Evolutionary conservation across 2,888 invertebrate species (phyloP).

Genomic region (Parapristionchus giblindavisi): DNA sequence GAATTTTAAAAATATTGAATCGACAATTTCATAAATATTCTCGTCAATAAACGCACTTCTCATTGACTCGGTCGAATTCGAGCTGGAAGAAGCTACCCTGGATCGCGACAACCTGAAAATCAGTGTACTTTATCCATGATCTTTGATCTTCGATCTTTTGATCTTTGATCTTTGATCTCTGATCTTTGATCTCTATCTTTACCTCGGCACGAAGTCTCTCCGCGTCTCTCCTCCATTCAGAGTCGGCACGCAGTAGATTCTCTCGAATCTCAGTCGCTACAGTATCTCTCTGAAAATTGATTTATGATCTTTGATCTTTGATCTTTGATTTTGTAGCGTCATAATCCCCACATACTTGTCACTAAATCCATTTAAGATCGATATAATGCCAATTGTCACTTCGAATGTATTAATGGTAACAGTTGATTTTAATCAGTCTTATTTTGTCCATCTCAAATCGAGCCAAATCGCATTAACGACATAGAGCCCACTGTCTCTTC

Average conservation of each 20-base stretch:
- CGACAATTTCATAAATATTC: background rate
- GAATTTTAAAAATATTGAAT: background rate
- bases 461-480: background rate
- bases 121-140: background rate
- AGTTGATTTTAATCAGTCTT: too few relatives aligned
- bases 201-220: conserved; percentile 50
- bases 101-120: conserved; percentile 51
- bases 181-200: background rate
- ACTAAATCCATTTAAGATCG: too few relatives aligned
- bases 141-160: conserved; percentile 5
- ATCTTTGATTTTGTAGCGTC: background rate
- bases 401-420: too few relatives aligned
- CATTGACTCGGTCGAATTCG: conserved; percentile 63
- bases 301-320: background rate
- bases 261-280: conserved; percentile 54
- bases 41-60: conserved; percentile 52
- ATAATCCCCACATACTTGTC: background rate
- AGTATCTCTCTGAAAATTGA: conserved; percentile 48
- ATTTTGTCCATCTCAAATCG: background rate
- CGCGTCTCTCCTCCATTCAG: conserved; percentile 59
- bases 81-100: conserved; percentile 65
- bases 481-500: too few relatives aligned
- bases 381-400: too few relatives aligned
- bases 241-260: conserved; percentile 53
- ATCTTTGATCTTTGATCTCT: background rate